phyloP scores from a whole-genome alignment of 1,140 invertebrate species.

The Leptopilina boulardi region DNA sequence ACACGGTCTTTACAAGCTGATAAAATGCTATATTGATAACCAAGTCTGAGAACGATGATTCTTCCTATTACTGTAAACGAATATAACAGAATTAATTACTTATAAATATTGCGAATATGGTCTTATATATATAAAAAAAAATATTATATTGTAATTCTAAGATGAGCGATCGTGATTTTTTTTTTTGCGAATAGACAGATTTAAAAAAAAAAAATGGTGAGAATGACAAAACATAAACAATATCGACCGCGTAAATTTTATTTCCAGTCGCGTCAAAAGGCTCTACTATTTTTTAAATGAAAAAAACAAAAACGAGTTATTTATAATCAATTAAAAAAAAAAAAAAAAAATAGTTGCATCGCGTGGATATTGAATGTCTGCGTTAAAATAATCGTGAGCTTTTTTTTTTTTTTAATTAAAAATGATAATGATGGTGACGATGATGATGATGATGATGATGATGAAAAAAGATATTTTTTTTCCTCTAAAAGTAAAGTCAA shows the following conservation, averaged over 20 bases:
- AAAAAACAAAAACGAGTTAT: slow-evolving; percentile 39
- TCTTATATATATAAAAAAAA: slow-evolving; percentile 48
- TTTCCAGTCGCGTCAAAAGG: slow-evolving; percentile 38
- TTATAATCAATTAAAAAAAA: slow-evolving; percentile 42
- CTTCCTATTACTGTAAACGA: slow-evolving; percentile 62
- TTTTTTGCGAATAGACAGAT: slow-evolving; percentile 25
- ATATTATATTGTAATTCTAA: slow-evolving; percentile 36
- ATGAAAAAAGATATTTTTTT: slow-evolving; percentile 21
- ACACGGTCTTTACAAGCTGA: slow-evolving; percentile 39
- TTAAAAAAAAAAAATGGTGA: slow-evolving; percentile 2
- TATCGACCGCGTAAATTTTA: slow-evolving; percentile 36
- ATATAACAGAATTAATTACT: slow-evolving; percentile 62
- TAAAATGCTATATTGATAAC: slow-evolving; percentile 54
- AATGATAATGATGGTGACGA: too few species aligned
- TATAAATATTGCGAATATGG: slow-evolving; percentile 60
- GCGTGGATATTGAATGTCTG: slow-evolving; percentile 33
- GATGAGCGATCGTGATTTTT: slow-evolving; percentile 20
- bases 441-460: too few species aligned
- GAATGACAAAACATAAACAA: slow-evolving; percentile 25
- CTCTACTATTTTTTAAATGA: slow-evolving; percentile 51
- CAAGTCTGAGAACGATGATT: slow-evolving; percentile 59
- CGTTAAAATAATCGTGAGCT: slow-evolving; percentile 14
- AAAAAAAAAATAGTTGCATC: slow-evolving; percentile 30
- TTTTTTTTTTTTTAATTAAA: slow-evolving; percentile 20
- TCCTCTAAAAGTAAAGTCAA: slow-evolving; percentile 16